A percentile compares a stretch with the other conserved stretches of the same genome.
Evolutionary conservation across 2,113 vertebrate species (phyloP).

Genomic region (Chaetops frenatus): DNA sequence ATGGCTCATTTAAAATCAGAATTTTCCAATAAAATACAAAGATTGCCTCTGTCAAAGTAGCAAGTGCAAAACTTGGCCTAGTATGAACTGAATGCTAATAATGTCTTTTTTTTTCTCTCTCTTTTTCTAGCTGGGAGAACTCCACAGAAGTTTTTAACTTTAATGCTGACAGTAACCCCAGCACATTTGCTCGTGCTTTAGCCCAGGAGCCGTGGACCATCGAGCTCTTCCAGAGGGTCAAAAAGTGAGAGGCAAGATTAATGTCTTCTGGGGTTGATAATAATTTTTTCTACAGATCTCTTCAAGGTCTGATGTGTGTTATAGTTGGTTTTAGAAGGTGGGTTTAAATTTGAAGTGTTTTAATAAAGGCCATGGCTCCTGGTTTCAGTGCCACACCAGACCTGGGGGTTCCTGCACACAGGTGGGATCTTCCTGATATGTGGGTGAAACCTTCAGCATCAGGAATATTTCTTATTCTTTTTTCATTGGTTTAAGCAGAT

Average conservation of each 20-base stretch:
- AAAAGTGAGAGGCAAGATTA: conserved; percentile 16
- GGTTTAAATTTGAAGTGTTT: neutral
- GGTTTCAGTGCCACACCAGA: neutral
- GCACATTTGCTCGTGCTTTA: conserved; percentile 2
- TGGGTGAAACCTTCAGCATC: neutral
- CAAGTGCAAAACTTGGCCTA: neutral
- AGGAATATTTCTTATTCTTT: neutral
- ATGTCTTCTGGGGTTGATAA: neutral
- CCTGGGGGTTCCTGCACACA: neutral
- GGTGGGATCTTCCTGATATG: neutral
- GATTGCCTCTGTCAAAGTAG: neutral
- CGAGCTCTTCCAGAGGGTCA: conserved; percentile 19
- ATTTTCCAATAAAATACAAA: neutral
- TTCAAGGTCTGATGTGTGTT: neutral
- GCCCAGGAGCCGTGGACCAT: conserved; percentile 15
- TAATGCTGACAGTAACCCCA: neutral
- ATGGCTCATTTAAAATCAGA: neutral
- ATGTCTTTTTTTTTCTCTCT: neutral
- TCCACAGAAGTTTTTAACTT: conserved; percentile 48
- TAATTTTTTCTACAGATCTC: neutral
- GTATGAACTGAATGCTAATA: neutral
- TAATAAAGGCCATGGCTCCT: neutral
- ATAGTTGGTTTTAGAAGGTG: neutral
- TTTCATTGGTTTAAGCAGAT: neutral
- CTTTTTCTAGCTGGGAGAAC: conserved; percentile 33